These are phyloP conservation scores for Incurvaria masculella DNA, from an alignment of 2,888 invertebrate species.

Conservation along the genomic window DNA sequence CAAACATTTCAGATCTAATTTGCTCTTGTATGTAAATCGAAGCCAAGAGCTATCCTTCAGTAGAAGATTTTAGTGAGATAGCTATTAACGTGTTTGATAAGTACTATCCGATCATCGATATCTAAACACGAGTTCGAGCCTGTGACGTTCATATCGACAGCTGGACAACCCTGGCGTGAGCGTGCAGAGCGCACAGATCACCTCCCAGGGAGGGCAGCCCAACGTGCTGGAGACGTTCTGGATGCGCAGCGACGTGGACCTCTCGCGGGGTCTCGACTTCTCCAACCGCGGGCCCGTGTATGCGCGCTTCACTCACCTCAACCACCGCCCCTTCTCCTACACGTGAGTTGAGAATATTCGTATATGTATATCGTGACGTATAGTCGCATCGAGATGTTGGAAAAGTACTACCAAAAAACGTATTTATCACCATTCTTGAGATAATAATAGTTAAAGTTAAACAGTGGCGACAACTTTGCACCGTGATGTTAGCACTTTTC, in stretches of 20 bases:
- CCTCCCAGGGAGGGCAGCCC: conserved; percentile 35
- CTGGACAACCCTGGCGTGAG: conserved; percentile 59
- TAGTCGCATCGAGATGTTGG: background rate
- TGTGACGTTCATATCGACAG: conserved; percentile 33
- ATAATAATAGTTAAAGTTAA: no score
- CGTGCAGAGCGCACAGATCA: conserved; percentile 46
- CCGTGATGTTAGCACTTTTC: no score
- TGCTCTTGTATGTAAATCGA: no score
- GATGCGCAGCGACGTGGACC: conserved; percentile 76
- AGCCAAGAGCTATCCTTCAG: no score
- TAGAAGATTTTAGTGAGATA: no score
- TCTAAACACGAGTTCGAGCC: no score
- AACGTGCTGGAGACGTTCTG: conserved; percentile 71
- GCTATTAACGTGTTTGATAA: no score
- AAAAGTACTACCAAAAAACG: no score
- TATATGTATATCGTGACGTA: background rate
- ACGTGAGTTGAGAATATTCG: conserved; percentile 35
- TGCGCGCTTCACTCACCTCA: conserved; percentile 73
- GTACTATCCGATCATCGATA: no score
- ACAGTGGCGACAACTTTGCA: no score
- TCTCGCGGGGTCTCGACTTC: conserved; percentile 81
- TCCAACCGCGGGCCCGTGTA: conserved; percentile 64
- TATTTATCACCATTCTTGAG: no score
- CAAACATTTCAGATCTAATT: no score
- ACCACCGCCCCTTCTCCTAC: conserved; percentile 69